Base-by-base conservation (phyloP, 2,888 invertebrate species). In the Pristionchus entomophagus region DNA sequence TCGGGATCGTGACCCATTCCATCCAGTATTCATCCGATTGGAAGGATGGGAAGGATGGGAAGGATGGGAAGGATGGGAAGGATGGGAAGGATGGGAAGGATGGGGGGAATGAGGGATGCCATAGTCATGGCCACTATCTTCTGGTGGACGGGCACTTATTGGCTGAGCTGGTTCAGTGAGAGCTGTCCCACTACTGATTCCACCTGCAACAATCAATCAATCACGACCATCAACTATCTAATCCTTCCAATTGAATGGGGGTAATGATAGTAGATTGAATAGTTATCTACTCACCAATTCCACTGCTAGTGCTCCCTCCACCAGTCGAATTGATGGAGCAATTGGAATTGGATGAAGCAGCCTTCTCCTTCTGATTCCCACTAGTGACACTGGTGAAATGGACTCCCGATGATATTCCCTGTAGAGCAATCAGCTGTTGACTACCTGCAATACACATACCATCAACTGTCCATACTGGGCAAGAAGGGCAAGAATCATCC, bases 121-220 rank as follows among this genome's bases (percentile, higher is more conserved):
- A 2, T 82, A 82, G 41, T 82, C 82, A 19, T 82, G 82, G 10
- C 82, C 82, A 1, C 2, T 12, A 10, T 59, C 82, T 26, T 82
- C 82, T 12, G 59, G 82, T 5, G 82, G 82, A 59, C 38, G 56
- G 8, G 82, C 82, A 53, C 17, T 19, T 26, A 82, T 26, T 14
- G 35, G 41, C 8, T 41, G 29, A 0, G 51, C 1, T 29, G 78
- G 49, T 2, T 69, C 65, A n/a, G 73, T 1, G 17, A 10, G n/a
- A 45, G 14, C 45, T 45, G n/a, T n/a, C n/a, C n/a, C n/a, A n/a
- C n/a, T n/a, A n/a, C n/a, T n/a, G 14, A 6, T 45, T 14, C 8
- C 45, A 45, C 45, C 45, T 45, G 14, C 45, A 45, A n/a, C n/a
- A n/a, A 45, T 14, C 45, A 45, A 45, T 45, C 45, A 45, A n/a